Conservation (phyloP, 2,797 vertebrate species). For the Hydrolagus colliei region DNA sequence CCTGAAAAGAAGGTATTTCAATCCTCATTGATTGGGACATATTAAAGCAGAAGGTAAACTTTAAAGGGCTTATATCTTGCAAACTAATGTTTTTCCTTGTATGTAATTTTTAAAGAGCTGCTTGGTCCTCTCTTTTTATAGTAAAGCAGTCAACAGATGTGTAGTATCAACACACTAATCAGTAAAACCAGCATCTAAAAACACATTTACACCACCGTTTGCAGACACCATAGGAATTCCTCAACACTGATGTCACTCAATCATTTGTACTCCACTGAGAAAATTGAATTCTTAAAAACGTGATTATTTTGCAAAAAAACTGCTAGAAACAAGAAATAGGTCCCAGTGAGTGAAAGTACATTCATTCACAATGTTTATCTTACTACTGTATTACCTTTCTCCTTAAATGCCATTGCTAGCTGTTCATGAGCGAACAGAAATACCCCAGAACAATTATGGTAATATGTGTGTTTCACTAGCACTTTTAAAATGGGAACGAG, state of each 20-base stretch:
- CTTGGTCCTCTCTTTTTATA: neutral
- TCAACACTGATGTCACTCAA: neutral
- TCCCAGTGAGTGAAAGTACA: neutral
- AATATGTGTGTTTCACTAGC: neutral
- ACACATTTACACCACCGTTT: neutral
- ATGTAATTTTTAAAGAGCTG: neutral
- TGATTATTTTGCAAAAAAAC: neutral
- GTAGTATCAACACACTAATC: neutral
- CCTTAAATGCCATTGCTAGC: neutral
- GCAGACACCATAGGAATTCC: neutral
- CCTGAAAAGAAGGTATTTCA: too few relatives aligned
- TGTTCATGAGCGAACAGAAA: neutral
- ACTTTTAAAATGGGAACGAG: neutral
- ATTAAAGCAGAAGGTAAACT: neutral
- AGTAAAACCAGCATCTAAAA: neutral
- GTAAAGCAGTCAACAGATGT: neutral
- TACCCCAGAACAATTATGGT: neutral
- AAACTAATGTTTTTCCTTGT: neutral
- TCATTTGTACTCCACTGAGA: too few relatives aligned
- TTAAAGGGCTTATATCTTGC: neutral
- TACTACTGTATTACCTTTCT: neutral
- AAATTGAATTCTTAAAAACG: neutral
- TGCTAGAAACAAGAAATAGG: neutral
- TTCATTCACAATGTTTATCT: neutral
- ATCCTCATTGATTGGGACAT: neutral